Evolutionary conservation across 2,888 invertebrate species (phyloP), one percentile per base, ranked within the genome.

Genomic region (Acholoe squamosa): DNA sequence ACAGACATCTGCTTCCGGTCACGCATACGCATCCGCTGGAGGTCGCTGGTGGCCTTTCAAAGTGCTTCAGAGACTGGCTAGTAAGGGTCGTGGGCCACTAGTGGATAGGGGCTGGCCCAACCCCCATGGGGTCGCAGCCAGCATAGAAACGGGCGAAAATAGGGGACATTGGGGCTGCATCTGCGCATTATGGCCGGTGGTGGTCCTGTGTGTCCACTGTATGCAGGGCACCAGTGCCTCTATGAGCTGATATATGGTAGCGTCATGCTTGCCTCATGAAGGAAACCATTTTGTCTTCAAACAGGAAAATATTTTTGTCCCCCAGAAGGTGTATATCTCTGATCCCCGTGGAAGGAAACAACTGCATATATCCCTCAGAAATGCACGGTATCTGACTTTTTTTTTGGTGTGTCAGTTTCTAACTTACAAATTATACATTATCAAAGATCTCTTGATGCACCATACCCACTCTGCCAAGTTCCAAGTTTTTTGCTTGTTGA

Each of bases 101-200:
- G 43, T 43, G 43, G 43, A 7, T 43, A 3, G 43, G 43, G 43
- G 43, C 43, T 10, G 43, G 43, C 43, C n/a, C 43, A 43, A 43
- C 43, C 43, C 61, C 61, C 61, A n/a, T 19, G 14, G 76, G 31
- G 76, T 76, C 14, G 16, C 76, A 31, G 3, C 34, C 80, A 19
- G 76, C 76, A 76, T 7, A 28, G 76, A 16, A 80, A 80, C 10
- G 80, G 80, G 34, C 80, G 80, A 80, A 80, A 80, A 80, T 80
- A 80, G 80, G 80, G 80, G 80, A 80, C 43, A 34, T 80, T 80
- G 80, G 22, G 80, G 22, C 43, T 43, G 34, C 43, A 3, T 22
- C 76, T 76, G 33, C 80, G 80, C 34, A 80, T 80, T 80, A 80
- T 34, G 33, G 80, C 34, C 43, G 80, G 33, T 34, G 80, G 80